Conservation (phyloP, 2,113 vertebrate genomes). For the Spea bombifrons region DNA sequence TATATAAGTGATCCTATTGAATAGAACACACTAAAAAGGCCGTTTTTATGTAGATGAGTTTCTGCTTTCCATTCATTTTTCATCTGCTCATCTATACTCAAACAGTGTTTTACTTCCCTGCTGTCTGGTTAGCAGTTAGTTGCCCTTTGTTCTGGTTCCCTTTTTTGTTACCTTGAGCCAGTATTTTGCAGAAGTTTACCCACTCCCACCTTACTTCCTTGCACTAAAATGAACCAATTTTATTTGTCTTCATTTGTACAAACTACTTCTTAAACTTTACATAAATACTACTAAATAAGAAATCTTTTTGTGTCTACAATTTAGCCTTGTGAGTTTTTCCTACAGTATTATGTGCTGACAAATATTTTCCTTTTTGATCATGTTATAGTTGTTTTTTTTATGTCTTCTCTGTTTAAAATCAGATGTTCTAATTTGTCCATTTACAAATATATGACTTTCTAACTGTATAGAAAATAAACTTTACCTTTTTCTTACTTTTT, state of each 20-base stretch:
- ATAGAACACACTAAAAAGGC: not conserved
- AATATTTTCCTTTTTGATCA: not conserved
- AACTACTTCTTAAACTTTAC: no score
- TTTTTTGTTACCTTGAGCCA: not conserved
- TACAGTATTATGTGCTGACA: not conserved
- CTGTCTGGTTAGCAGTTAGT: not conserved
- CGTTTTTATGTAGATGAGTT: slow-evolving; percentile 54
- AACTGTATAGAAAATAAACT: not conserved
- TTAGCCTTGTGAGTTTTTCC: not conserved
- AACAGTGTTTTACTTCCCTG: slow-evolving; percentile 26
- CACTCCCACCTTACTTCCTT: not conserved
- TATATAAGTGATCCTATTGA: slow-evolving; percentile 6
- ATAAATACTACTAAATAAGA: no score
- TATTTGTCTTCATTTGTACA: no score
- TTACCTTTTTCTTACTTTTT: not conserved
- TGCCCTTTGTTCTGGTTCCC: slow-evolving; percentile 1
- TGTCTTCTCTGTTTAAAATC: not conserved
- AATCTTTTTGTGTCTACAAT: no score
- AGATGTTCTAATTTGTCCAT: slow-evolving; percentile 1
- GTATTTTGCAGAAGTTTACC: slow-evolving; percentile 23
- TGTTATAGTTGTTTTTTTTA: not conserved
- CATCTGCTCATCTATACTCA: slow-evolving; percentile 53
- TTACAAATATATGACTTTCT: slow-evolving; percentile 1
- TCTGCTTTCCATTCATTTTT: slow-evolving; percentile 59
- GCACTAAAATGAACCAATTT: not conserved